phyloP scores from a whole-genome alignment of 2,113 vertebrate genomes.

The Mirounga angustirostris region DNA sequence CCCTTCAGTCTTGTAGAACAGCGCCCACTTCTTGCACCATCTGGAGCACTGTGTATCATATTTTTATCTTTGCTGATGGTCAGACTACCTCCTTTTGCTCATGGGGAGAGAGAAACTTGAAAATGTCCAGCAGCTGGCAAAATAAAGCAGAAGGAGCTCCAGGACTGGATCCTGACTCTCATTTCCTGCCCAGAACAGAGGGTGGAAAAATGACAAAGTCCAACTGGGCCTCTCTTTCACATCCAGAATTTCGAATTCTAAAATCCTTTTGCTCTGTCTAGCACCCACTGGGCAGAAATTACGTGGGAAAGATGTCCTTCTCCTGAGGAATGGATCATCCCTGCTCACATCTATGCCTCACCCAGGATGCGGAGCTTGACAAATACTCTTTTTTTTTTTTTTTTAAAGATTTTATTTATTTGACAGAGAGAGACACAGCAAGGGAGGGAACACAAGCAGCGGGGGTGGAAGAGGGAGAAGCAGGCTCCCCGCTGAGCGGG shows the following conservation, averaged over 20 bases:
- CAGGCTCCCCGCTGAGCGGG: too few relatives aligned
- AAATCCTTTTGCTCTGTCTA: constrained; percentile 41
- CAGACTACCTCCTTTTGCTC: neutral
- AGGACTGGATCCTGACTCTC: neutral
- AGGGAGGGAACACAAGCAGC: too few relatives aligned
- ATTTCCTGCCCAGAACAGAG: neutral
- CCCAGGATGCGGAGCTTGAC: neutral
- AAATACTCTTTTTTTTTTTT: neutral
- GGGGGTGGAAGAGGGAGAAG: too few relatives aligned
- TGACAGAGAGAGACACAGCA: too few relatives aligned
- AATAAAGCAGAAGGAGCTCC: constrained; percentile 19
- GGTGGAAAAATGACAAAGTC: neutral
- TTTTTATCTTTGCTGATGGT: constrained; percentile 22
- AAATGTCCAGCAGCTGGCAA: neutral
- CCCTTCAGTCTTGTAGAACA: neutral
- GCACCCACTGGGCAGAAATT: constrained; percentile 1
- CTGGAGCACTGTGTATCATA: neutral
- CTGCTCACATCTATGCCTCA: constrained; percentile 24
- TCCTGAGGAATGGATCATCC: neutral
- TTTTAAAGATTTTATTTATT: too few relatives aligned
- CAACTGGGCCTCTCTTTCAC: neutral
- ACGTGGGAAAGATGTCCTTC: constrained; percentile 43
- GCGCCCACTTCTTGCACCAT: neutral
- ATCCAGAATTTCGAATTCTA: neutral
- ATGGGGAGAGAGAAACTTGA: neutral